Evolutionary conservation across 2,888 invertebrate genomes (phyloP), one percentile per base, ranked within the genome.

Genomic region (Hetaerina titia): DNA sequence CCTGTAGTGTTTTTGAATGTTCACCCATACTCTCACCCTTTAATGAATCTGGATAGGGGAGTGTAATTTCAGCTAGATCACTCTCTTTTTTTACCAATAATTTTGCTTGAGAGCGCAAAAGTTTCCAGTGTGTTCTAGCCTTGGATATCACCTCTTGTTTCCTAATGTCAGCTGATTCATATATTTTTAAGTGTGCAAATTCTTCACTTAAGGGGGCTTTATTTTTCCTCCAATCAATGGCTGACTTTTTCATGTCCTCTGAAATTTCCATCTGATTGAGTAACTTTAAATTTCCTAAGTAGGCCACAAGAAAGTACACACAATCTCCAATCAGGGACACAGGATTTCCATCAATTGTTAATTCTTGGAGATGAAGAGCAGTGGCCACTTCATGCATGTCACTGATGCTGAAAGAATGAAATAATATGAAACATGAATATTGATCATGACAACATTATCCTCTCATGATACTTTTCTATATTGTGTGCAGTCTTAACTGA

Each of bases 311-410:
- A 96, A 98, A 98, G 0, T 98, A 98, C 6, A 98, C 98, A 96
- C 98, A 98, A 96, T 98, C 98, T 0, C 98, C 98, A n/a, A 98
- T 98, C 95, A 98, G 96, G 45, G 98, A 98, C 17, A 99, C 98
- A 0, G 98, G 98, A 97, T 99, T 99, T 95, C 98, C 98, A 96
- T 98, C 99, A 95, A 99, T 97, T 45, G 99, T 98, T 92, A 99
- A 98, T 97, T 99, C 99, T 95, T 98, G 97, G 90, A 99, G 97
- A 95, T 98, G 98, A 15, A 97, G 97, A 0, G 98, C 98, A 96
- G 98, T 98, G 58, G 98, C 98, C 95, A 99, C 97, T 95, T 98
- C 98, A 94, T 98, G 98, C 97, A 99, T 98, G 96, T 99, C 99
- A 96, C 99, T 99, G 95, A 99, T 98, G 96, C 98, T 98, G 96